Conservation (phyloP, 2,113 vertebrate genomes). For the Halcyon senegalensis region DNA sequence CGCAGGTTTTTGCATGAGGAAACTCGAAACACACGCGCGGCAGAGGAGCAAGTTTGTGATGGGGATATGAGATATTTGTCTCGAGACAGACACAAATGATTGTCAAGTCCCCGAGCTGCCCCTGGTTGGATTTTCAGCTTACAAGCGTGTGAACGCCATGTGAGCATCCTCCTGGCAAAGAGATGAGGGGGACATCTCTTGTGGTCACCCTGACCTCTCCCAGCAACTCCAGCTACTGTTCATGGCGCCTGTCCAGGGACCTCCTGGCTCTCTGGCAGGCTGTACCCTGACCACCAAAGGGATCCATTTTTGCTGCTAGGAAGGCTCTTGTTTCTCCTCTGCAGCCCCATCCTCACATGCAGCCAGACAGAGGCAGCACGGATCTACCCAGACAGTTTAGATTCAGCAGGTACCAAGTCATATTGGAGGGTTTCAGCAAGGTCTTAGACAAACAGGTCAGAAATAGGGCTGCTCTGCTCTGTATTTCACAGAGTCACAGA, state of each 20-base stretch:
- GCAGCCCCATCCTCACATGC: not conserved
- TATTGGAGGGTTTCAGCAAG: not conserved
- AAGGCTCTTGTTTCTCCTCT: not conserved
- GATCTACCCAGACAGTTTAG: not conserved
- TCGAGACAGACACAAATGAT: not conserved
- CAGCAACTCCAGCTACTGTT: slow-evolving; percentile 9
- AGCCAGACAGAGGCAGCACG: not conserved
- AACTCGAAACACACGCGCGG: slow-evolving; percentile 54
- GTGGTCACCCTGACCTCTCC: not conserved
- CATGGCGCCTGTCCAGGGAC: not conserved
- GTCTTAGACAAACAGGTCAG: not conserved
- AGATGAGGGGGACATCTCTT: not conserved
- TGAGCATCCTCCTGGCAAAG: not conserved
- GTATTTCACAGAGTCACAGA: not conserved
- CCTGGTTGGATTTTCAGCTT: not conserved
- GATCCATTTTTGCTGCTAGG: not conserved
- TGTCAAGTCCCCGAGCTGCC: not conserved
- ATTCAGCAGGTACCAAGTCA: fast-evolving
- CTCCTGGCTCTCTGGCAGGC: not conserved
- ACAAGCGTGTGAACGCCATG: fast-evolving
- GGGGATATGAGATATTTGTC: not conserved
- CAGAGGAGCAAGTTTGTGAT: not conserved
- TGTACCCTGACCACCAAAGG: not conserved
- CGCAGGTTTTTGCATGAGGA: slow-evolving; percentile 59
- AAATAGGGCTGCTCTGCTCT: not conserved